Conservation (phyloP, 1,140 invertebrate genomes). For the Anagrus nilaparvatae region DNA sequence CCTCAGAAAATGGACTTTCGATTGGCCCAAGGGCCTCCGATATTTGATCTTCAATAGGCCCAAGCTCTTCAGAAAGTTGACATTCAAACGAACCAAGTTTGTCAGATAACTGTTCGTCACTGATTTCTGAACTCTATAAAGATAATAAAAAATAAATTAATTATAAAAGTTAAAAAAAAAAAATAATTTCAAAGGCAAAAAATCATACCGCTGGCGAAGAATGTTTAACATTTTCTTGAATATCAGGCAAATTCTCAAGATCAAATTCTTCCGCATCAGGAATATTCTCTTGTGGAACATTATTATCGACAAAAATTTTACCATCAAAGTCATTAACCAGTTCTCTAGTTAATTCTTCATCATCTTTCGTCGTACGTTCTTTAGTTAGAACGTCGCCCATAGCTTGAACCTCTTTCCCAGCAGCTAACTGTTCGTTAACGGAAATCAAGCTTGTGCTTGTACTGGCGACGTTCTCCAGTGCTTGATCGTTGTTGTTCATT, state of each 20-base stretch:
- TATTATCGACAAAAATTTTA: constrained; percentile 7
- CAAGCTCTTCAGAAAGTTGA: too few species aligned
- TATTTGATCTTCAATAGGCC: too few species aligned
- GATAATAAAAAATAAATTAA: neutral
- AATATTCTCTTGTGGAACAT: constrained; percentile 11
- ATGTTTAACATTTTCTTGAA: neutral
- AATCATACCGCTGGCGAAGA: neutral
- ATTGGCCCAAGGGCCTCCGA: neutral
- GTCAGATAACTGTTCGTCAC: too few species aligned
- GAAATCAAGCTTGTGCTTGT: too few species aligned
- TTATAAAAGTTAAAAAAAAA: neutral
- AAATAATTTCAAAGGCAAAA: constrained; percentile 1
- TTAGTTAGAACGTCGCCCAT: constrained; percentile 35
- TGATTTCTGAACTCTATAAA: neutral
- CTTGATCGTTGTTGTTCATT: too few species aligned
- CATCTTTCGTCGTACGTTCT: constrained; percentile 19
- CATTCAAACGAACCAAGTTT: too few species aligned
- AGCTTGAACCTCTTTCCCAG: too few species aligned
- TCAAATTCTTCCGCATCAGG: neutral
- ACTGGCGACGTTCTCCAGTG: too few species aligned
- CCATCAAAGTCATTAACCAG: neutral
- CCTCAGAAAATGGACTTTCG: neutral
- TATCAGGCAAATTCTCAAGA: neutral
- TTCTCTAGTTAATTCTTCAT: constrained; percentile 3
- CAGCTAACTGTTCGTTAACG: too few species aligned